Evolutionary conservation across 2,113 vertebrate genomes (phyloP).

Genomic region (Notarius lentiginosus): DNA sequence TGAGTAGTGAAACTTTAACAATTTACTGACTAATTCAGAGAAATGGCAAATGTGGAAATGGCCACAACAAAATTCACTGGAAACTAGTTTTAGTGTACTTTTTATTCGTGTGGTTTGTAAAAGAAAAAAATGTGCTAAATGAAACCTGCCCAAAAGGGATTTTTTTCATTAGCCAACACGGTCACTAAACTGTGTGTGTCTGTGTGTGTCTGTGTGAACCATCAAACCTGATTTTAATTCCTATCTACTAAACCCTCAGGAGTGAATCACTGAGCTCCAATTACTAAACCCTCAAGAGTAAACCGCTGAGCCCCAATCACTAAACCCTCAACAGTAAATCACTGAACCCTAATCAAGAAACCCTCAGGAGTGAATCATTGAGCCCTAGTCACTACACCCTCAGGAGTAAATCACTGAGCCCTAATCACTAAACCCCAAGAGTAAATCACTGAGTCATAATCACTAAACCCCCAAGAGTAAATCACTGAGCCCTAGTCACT

Average conservation of each 20-base stretch:
- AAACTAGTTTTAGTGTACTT: conserved; percentile 13
- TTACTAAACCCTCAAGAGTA: too few relatives aligned
- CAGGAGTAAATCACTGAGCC: not conserved
- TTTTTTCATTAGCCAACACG: not conserved
- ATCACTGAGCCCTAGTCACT: not conserved
- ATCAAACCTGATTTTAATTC: not conserved
- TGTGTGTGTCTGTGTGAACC: not conserved
- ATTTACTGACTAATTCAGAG: not conserved
- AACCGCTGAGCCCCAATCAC: not conserved
- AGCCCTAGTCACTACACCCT: not conserved
- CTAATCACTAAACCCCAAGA: not conserved
- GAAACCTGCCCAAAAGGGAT: conserved; percentile 25
- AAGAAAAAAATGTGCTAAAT: not conserved
- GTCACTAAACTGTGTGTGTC: not conserved
- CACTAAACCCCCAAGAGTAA: not conserved
- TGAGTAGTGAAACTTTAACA: not conserved
- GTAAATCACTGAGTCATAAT: not conserved
- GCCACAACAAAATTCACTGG: not conserved
- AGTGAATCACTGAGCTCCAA: too few relatives aligned
- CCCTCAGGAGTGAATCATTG: not conserved
- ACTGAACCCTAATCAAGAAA: not conserved
- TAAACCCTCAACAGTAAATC: not conserved
- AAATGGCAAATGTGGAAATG: not conserved
- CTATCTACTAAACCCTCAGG: not conserved
- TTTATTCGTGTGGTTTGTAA: conserved; percentile 10